Conservation (phyloP, 2,113 vertebrate species). For the Gopherus flavomarginatus region DNA sequence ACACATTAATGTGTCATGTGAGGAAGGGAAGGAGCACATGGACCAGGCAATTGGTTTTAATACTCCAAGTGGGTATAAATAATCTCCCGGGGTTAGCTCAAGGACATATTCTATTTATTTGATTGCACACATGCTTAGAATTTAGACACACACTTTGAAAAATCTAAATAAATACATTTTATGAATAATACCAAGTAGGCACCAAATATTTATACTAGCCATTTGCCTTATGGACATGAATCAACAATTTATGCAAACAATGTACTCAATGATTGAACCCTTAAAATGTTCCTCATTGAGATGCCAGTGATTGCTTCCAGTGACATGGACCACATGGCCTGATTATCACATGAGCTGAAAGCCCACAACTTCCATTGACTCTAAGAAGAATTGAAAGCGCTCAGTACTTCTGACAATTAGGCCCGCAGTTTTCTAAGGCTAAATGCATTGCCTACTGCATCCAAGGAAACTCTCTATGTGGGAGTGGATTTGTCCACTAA, state of each 20-base stretch:
- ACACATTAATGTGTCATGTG: neutral
- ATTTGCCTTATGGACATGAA: neutral
- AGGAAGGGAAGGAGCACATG: conserved; percentile 12
- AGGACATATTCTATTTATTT: conserved; percentile 63
- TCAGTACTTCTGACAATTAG: neutral
- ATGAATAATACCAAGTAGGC: conserved; percentile 68
- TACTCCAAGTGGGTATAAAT: conserved; percentile 38
- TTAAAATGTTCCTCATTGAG: conserved; percentile 45
- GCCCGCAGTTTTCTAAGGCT: neutral
- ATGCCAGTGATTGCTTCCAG: conserved; percentile 36
- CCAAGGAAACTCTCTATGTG: neutral
- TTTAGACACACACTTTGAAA: conserved; percentile 65
- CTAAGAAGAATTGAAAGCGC: neutral
- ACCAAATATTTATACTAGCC: conserved; percentile 72
- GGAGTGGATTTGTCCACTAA: accelerated
- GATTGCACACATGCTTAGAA: conserved; percentile 72
- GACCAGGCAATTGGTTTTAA: neutral
- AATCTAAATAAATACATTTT: conserved; percentile 68
- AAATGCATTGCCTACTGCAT: neutral
- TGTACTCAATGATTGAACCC: conserved; percentile 32
- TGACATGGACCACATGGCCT: accelerated
- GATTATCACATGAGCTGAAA: neutral
- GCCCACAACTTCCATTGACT: neutral
- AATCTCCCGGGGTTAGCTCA: conserved; percentile 61
- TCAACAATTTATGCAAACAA: conserved; percentile 66